phyloP scores from a whole-genome alignment of 2,888 invertebrate species.

The Erebia epiphron region DNA sequence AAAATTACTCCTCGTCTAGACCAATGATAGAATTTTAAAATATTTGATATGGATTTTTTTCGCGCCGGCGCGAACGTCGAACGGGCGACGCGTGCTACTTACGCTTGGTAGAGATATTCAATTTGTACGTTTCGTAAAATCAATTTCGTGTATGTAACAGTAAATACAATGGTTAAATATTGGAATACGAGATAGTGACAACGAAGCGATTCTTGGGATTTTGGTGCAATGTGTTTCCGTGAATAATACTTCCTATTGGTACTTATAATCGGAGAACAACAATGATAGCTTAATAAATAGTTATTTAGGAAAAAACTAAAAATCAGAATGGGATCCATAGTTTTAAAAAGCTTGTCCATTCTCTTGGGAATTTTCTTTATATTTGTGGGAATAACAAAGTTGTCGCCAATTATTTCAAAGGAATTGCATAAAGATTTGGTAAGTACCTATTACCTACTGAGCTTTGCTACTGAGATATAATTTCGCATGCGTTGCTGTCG shows the following conservation, averaged over 20 bases:
- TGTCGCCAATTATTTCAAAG: constrained; percentile 95
- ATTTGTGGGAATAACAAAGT: constrained; percentile 96
- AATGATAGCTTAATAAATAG: constrained; percentile 14
- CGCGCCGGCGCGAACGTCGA: constrained; percentile 79
- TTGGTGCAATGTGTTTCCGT: constrained; percentile 18
- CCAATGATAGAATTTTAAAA: constrained; percentile 33
- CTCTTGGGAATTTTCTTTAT: constrained; percentile 97
- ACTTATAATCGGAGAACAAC: constrained; percentile 1
- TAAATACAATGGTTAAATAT: constrained; percentile 20
- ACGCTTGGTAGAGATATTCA: constrained; percentile 18
- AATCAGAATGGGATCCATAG: constrained; percentile 85
- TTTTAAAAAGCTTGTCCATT: constrained; percentile 94
- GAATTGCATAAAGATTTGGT: constrained; percentile 98
- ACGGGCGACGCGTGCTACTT: constrained; percentile 35
- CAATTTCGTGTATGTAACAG: constrained; percentile 8
- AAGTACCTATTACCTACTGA: constrained; percentile 60
- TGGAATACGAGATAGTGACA: constrained; percentile 18
- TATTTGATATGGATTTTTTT: constrained; percentile 71
- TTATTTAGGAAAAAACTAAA: not conserved
- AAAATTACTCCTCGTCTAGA: constrained; percentile 30
- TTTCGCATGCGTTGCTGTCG: constrained; percentile 24
- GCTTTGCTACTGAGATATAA: not conserved
- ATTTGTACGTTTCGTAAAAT: constrained; percentile 24
- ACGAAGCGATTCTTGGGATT: not conserved
- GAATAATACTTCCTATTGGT: not conserved